phyloP scores from a whole-genome alignment of 2,797 vertebrate genomes.

The Semotilus atromaculatus region DNA sequence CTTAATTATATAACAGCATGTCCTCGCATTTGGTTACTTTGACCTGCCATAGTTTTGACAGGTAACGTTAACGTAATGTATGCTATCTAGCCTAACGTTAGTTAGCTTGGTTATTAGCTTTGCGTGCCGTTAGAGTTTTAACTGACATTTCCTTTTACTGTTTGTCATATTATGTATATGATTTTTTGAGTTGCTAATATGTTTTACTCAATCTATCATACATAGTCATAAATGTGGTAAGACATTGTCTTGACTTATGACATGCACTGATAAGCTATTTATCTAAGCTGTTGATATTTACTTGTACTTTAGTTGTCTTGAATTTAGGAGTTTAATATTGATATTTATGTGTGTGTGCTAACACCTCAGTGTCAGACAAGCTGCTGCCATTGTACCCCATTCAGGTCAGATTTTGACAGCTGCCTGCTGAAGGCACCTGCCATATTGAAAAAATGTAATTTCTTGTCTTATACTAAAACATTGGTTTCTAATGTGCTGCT shows the following conservation, averaged over 20 bases:
- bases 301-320: background rate
- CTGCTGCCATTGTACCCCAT: background rate
- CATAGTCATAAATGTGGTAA: background rate
- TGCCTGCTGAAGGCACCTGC: background rate
- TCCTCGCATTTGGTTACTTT: background rate
- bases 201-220: background rate
- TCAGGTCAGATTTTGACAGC: background rate
- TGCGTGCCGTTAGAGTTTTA: background rate
- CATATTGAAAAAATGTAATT: background rate
- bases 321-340: background rate
- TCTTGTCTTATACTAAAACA: background rate
- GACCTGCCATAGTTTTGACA: conserved; percentile 16
- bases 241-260: background rate
- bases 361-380: background rate
- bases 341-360: background rate
- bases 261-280: background rate
- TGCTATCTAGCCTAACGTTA: background rate
- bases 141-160: background rate
- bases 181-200: background rate
- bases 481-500: background rate
- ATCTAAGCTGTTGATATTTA: background rate
- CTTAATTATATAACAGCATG: background rate
- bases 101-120: conserved; percentile 14
- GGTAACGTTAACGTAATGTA: background rate
- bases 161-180: background rate